phyloP scores from a whole-genome alignment of 2,113 vertebrate species.

The Podocnemis expansa region DNA sequence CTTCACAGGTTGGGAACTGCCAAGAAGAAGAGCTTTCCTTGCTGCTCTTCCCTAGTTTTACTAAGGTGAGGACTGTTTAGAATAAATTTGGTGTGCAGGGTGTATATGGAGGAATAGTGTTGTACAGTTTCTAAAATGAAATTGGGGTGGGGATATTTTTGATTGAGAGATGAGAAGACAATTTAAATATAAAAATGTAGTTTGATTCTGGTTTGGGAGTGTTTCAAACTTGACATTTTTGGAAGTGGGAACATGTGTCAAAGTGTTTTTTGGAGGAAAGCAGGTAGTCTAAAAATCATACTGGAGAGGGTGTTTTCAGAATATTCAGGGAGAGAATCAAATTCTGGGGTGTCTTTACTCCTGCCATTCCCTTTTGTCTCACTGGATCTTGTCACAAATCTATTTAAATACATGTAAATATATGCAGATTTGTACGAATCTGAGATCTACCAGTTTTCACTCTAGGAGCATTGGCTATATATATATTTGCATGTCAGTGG shows the following conservation, averaged over 20 bases:
- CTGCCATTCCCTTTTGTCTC: not conserved
- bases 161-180: not conserved
- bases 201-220: fast-evolving
- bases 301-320: no score
- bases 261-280: not conserved
- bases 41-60: no score
- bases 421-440: no score
- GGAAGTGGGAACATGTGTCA: not conserved
- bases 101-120: fast-evolving
- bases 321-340: not conserved
- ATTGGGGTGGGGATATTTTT: not conserved
- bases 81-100: not conserved
- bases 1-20: no score
- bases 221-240: not conserved
- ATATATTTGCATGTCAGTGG: not conserved
- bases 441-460: not conserved
- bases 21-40: no score
- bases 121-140: not conserved
- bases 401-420: no score
- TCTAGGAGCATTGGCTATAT: not conserved
- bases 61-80: not conserved
- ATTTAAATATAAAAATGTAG: not conserved
- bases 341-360: not conserved
- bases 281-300: not conserved
- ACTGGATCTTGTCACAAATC: not conserved